A percentile compares a stretch with the other conserved stretches of the same genome.
These are phyloP conservation scores for Ennomos quercinarius DNA, from an alignment of 2,888 invertebrate genomes.

Conservation along the genomic window DNA sequence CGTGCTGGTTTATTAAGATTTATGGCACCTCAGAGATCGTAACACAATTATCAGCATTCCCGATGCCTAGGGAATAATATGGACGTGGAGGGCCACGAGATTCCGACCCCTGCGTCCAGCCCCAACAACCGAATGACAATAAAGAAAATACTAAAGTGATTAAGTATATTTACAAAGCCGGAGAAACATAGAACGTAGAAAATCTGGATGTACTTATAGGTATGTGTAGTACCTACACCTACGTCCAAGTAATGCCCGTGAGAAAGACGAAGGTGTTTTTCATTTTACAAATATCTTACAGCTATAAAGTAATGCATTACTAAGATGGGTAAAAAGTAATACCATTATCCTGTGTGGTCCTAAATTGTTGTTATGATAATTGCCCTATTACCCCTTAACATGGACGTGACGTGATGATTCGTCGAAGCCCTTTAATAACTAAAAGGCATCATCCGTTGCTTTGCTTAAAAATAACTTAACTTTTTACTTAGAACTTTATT, in stretches of 20 bases:
- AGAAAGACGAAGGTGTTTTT: conserved; percentile 31
- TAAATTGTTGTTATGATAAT: conserved; percentile 38
- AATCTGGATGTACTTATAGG: conserved; percentile 18
- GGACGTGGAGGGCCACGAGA: conserved; percentile 51
- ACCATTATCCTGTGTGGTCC: conserved; percentile 43
- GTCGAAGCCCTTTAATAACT: conserved; percentile 41
- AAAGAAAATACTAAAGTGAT: conserved; percentile 45
- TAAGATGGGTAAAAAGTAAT: conserved; percentile 35
- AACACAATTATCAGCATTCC: conserved; percentile 64
- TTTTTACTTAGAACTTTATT: conserved; percentile 29
- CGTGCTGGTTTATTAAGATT: conserved; percentile 72
- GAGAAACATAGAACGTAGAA: conserved; percentile 31
- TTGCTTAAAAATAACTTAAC: conserved; percentile 15
- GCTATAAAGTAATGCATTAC: conserved; percentile 11
- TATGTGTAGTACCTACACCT: conserved; percentile 6
- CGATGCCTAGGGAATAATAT: conserved; percentile 65
- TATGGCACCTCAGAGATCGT: conserved; percentile 66
- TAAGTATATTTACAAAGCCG: conserved; percentile 40
- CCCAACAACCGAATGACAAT: conserved; percentile 10
- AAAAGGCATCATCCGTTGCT: conserved; percentile 25
- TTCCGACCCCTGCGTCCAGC: conserved; percentile 49
- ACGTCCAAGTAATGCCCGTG: conserved; percentile 35
- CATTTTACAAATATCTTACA: conserved; percentile 32
- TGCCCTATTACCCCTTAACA: conserved; percentile 33
- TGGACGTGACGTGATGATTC: no score